phyloP scores from a whole-genome alignment of 2,888 invertebrate species.

The Lithosia quadra region DNA sequence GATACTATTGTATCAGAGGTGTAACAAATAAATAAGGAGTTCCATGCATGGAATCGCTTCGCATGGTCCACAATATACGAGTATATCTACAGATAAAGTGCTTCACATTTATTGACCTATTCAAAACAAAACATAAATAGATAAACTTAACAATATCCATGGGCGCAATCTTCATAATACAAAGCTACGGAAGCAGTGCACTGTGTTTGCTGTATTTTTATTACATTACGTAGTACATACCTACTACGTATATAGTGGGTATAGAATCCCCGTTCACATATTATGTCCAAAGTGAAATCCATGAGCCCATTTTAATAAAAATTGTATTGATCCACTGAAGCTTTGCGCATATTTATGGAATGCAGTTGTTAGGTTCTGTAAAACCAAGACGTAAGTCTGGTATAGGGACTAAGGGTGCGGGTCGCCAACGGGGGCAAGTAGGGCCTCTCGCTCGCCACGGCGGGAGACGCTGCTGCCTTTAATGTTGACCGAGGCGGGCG shows the following conservation, averaged over 20 bases:
- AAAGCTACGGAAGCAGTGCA: constrained; percentile 4
- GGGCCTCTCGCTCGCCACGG: no score
- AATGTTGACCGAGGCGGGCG: no score
- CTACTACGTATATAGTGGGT: background rate
- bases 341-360: constrained; percentile 13
- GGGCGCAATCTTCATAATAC: constrained; percentile 2
- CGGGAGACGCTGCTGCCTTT: no score
- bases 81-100: no score
- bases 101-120: background rate
- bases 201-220: background rate
- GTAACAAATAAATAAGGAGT: no score
- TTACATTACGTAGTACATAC: constrained; percentile 8
- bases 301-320: constrained; percentile 22
- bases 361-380: constrained; percentile 2
- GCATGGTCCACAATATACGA: background rate
- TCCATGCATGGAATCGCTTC: background rate
- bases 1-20: background rate
- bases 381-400: background rate
- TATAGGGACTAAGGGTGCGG: no score
- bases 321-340: constrained; percentile 18
- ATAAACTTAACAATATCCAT: constrained; percentile 1
- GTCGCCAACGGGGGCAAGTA: no score
- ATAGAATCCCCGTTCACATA: constrained; percentile 7
- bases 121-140: background rate
- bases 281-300: constrained; percentile 14